phyloP scores from a whole-genome alignment of 2,888 invertebrate genomes.

The Hyposoter didymator region DNA sequence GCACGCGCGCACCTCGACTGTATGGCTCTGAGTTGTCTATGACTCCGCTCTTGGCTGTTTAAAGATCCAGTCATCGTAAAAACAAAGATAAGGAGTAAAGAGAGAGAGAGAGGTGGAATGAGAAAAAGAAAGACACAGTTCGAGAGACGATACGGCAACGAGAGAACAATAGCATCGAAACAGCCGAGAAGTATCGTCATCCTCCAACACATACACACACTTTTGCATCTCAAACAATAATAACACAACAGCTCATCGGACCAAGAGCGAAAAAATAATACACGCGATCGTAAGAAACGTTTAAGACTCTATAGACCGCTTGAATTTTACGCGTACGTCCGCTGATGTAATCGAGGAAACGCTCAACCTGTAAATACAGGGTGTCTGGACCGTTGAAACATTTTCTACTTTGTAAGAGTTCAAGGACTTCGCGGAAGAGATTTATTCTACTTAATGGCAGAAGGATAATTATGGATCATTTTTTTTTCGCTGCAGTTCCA shows the following conservation, averaged over 20 bases:
- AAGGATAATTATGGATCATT: background rate
- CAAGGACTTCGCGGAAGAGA: background rate
- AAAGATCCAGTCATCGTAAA: constrained; percentile 61
- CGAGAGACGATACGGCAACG: constrained; percentile 27
- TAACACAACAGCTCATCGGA: constrained; percentile 40
- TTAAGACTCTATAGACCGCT: constrained; percentile 20
- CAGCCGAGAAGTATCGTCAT: constrained; percentile 37
- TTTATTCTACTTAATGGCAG: background rate
- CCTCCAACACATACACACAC: background rate
- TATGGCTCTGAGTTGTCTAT: constrained; percentile 15
- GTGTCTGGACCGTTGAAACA: background rate
- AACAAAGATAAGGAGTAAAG: constrained; percentile 21
- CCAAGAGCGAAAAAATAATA: constrained; percentile 27
- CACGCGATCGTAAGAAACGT: constrained; percentile 21
- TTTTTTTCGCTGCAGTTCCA: background rate
- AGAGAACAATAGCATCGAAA: constrained; percentile 63
- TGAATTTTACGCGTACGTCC: constrained; percentile 47
- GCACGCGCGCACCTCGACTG: constrained; percentile 21
- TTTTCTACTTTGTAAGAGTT: background rate
- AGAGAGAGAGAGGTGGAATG: background rate
- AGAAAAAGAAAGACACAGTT: constrained; percentile 15
- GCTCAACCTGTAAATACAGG: constrained; percentile 21
- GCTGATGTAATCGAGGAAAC: constrained; percentile 43
- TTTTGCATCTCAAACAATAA: constrained; percentile 17
- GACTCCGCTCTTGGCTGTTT: constrained; percentile 41